Conservation (phyloP, 2,797 vertebrate species). For the Diplodus puntazzo region DNA sequence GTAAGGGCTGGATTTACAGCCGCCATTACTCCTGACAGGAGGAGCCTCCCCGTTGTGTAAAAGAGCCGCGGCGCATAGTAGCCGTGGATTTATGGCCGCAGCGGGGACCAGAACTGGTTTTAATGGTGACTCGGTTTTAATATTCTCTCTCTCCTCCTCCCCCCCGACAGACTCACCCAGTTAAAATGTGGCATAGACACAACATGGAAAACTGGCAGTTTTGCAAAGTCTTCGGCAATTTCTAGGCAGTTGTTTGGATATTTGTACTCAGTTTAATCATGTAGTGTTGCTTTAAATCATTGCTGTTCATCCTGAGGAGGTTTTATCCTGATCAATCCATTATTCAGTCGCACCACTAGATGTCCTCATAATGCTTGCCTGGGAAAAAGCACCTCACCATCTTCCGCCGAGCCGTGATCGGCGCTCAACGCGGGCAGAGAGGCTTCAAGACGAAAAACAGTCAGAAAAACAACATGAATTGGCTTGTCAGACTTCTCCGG, state of each 20-base stretch:
- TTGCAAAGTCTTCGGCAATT: conserved; percentile 24
- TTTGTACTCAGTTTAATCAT: conserved; percentile 35
- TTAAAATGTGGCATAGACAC: conserved; percentile 49
- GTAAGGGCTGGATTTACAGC: conserved; percentile 45
- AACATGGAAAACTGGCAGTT: neutral
- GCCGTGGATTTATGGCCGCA: conserved; percentile 52
- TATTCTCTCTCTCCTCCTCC: conserved; percentile 37
- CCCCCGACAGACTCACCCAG: conserved; percentile 35
- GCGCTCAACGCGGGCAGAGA: neutral
- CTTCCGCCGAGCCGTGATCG: neutral
- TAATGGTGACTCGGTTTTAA: conserved; percentile 69
- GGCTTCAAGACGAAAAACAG: neutral
- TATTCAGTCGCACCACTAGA: conserved; percentile 65
- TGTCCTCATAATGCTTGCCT: conserved; percentile 63
- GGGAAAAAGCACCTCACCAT: neutral
- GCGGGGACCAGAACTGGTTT: conserved; percentile 64
- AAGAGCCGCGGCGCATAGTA: conserved; percentile 53
- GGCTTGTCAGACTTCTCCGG: neutral
- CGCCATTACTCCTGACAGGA: conserved; percentile 46
- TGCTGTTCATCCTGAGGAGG: neutral
- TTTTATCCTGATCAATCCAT: neutral
- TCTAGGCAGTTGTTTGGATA: conserved; percentile 35
- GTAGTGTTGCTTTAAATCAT: neutral
- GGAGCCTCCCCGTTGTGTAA: conserved; percentile 58
- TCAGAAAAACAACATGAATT: neutral